phyloP scores from a whole-genome alignment of 2,797 vertebrate species.

The Fundulus diaphanus region DNA sequence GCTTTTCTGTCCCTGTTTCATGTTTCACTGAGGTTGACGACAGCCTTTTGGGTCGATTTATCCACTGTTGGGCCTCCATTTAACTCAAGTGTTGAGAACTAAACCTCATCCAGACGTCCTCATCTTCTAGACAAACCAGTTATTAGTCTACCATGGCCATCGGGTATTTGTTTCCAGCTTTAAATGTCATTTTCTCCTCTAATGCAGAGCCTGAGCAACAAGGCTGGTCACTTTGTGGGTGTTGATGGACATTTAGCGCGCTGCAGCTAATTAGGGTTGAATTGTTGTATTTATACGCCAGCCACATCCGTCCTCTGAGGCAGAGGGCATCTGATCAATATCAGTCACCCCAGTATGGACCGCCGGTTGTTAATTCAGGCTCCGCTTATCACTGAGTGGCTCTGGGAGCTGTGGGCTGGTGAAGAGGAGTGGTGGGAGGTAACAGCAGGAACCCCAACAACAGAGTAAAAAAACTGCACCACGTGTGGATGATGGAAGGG shows the following conservation, averaged over 20 bases:
- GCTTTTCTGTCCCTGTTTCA: too few relatives aligned
- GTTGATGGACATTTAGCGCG: constrained; percentile 47
- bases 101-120: too few relatives aligned
- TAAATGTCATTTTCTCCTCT: not conserved
- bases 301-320: constrained; percentile 33
- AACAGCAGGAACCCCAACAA: constrained; percentile 6
- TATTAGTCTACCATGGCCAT: not conserved
- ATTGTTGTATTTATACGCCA: constrained; percentile 17
- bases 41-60: too few relatives aligned
- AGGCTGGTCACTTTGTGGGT: constrained; percentile 27
- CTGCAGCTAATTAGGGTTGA: constrained; percentile 21
- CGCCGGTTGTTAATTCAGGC: constrained; percentile 9
- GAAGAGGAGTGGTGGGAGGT: constrained; percentile 6
- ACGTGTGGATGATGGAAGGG: constrained; percentile 33
- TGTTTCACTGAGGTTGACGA: too few relatives aligned
- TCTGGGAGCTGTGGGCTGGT: constrained; percentile 55
- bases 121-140: not conserved
- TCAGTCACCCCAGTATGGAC: constrained; percentile 31
- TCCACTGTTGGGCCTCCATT: too few relatives aligned
- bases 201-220: constrained; percentile 3
- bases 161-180: not conserved
- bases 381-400: constrained; percentile 40
- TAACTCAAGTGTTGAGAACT: too few relatives aligned
- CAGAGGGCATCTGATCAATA: constrained; percentile 57
- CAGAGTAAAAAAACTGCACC: constrained; percentile 28